phyloP scores from a whole-genome alignment of 2,888 invertebrate genomes.

The Noctua fimbriata region DNA sequence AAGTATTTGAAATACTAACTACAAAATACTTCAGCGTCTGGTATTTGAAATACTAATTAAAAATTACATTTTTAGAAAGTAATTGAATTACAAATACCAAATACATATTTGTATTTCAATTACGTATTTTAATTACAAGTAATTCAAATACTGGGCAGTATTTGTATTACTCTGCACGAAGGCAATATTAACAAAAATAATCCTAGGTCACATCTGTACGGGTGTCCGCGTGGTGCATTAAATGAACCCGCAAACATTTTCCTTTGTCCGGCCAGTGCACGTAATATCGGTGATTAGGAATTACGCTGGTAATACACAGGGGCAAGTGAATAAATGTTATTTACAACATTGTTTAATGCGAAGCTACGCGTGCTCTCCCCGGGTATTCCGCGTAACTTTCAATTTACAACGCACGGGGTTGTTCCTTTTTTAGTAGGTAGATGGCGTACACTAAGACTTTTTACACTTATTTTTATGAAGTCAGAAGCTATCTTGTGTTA shows the following conservation, averaged over 20 bases:
- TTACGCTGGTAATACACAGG: constrained; percentile 54
- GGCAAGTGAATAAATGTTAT: constrained; percentile 62
- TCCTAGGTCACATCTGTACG: background rate
- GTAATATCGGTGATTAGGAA: constrained; percentile 57
- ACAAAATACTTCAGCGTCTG: no score
- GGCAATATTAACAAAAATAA: background rate
- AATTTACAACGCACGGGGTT: constrained; percentile 62
- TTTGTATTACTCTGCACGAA: no score
- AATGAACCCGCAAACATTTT: constrained; percentile 32
- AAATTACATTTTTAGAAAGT: no score
- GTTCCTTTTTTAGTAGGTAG: constrained; percentile 64
- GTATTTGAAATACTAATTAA: no score
- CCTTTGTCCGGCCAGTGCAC: constrained; percentile 17
- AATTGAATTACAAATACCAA: constrained; percentile 32
- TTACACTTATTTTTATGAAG: constrained; percentile 47
- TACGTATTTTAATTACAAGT: constrained; percentile 72
- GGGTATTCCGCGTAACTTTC: constrained; percentile 66
- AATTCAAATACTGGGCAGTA: constrained; percentile 58
- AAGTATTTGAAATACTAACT: no score
- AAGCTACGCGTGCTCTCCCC: constrained; percentile 57
- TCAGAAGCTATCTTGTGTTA: constrained; percentile 24
- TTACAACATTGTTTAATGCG: constrained; percentile 61
- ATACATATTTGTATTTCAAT: constrained; percentile 68
- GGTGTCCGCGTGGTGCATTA: constrained; percentile 10
- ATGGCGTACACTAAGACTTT: constrained; percentile 51